These are phyloP conservation scores for Serinus canaria DNA, from an alignment of 2,113 vertebrate species.

Conservation along the genomic window DNA sequence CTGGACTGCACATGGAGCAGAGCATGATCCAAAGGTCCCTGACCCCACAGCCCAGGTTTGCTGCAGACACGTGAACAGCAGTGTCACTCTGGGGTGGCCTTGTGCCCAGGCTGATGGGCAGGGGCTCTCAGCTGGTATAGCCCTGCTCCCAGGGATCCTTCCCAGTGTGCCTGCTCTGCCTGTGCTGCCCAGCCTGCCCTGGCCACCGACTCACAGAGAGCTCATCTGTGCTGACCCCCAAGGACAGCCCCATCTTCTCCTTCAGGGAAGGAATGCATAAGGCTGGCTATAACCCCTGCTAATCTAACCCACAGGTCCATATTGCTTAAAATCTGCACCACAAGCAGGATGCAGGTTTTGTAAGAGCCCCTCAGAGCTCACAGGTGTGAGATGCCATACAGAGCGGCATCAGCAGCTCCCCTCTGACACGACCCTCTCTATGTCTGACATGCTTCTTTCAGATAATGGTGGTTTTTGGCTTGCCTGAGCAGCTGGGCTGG, in stretches of 20 bases:
- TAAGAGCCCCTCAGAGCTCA: neutral
- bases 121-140: neutral
- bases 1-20: neutral
- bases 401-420: neutral
- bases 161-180: neutral
- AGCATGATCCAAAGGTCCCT: neutral
- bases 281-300: fast-evolving
- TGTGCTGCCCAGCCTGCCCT: fast-evolving
- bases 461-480: neutral
- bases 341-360: neutral
- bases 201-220: neutral
- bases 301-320: neutral
- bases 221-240: neutral
- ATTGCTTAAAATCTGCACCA: neutral
- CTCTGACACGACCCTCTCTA: neutral
- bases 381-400: neutral
- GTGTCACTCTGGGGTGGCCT: fast-evolving
- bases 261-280: neutral
- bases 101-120: neutral
- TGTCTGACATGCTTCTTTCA: neutral
- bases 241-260: neutral
- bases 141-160: neutral
- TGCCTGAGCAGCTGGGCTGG: neutral
- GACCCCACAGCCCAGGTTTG: neutral
- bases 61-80: neutral